Evolutionary conservation across 1,140 invertebrate species (phyloP).

Genomic region (Neodiprion lecontei): DNA sequence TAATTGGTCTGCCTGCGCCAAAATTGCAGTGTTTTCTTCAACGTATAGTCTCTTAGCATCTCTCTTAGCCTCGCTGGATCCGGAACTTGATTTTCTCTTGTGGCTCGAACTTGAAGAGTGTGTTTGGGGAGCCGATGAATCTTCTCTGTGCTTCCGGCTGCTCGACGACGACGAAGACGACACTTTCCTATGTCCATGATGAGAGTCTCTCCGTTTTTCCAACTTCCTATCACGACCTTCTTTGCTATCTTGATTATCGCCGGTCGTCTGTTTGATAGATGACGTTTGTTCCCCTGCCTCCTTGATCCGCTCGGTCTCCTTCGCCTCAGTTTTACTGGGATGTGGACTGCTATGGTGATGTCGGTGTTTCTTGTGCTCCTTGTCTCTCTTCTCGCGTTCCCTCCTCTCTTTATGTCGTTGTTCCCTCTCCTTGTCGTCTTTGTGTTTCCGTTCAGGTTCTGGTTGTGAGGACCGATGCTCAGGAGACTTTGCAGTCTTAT

Average conservation of each 20-base stretch:
- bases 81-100: slow-evolving; percentile 43
- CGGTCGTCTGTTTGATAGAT: slow-evolving; percentile 27
- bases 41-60: slow-evolving; percentile 38
- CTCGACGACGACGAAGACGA: slow-evolving; percentile 28
- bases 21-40: slow-evolving; percentile 27
- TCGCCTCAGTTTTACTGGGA: slow-evolving; percentile 27
- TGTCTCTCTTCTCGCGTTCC: slow-evolving; percentile 32
- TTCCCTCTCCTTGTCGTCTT: slow-evolving; percentile 37
- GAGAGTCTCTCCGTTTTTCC: slow-evolving; percentile 33
- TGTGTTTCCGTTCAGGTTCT: slow-evolving; percentile 32
- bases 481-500: slow-evolving; percentile 32
- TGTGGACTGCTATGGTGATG: slow-evolving; percentile 30
- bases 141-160: slow-evolving; percentile 24
- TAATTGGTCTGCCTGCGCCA: slow-evolving; percentile 15
- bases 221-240: slow-evolving; percentile 28
- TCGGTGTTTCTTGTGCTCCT: slow-evolving; percentile 40
- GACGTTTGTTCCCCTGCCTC: slow-evolving; percentile 15
- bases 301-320: slow-evolving; percentile 18
- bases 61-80: slow-evolving; percentile 31
- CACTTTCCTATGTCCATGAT: slow-evolving; percentile 22
- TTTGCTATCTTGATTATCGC: slow-evolving; percentile 27
- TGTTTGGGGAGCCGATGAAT: slow-evolving; percentile 28
- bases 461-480: slow-evolving; percentile 18
- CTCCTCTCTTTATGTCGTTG: slow-evolving; percentile 41
- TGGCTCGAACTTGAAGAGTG: slow-evolving; percentile 44